Conservation (phyloP, 2,113 vertebrate genomes). For the Phodopus roborovskii region DNA sequence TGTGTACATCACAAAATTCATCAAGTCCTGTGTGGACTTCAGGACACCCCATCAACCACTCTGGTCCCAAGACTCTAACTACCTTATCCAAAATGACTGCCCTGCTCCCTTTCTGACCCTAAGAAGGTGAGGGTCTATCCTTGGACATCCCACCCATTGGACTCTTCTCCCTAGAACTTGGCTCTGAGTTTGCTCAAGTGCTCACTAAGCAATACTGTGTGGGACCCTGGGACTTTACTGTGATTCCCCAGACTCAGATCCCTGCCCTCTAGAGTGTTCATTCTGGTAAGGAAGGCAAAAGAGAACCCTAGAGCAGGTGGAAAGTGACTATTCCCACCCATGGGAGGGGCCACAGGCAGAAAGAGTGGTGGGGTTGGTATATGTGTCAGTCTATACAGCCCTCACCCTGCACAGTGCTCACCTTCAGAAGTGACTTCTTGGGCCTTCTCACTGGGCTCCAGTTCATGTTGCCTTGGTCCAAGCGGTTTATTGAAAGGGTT, state of each 20-base stretch:
- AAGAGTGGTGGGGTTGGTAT: accelerated
- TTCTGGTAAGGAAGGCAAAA: background rate
- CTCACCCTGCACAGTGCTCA: slow-evolving; percentile 70
- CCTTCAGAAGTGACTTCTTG: slow-evolving; percentile 84
- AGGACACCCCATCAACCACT: background rate
- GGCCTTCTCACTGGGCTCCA: slow-evolving; percentile 76
- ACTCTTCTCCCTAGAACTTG: background rate
- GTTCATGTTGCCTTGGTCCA: slow-evolving; percentile 79
- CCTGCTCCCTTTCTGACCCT: background rate
- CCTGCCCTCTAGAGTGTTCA: background rate
- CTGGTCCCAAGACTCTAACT: background rate
- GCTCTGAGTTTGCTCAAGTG: background rate
- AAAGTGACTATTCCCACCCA: accelerated
- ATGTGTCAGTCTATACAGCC: too few relatives aligned
- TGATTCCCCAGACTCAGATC: background rate
- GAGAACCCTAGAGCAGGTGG: background rate
- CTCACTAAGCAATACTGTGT: background rate
- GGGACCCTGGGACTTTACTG: background rate
- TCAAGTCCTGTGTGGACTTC: background rate
- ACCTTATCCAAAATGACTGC: background rate
- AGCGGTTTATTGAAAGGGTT: slow-evolving; percentile 94
- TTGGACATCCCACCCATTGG: accelerated
- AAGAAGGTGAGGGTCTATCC: background rate
- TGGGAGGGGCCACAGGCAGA: background rate
- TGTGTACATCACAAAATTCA: too few relatives aligned